Evolutionary conservation across 2,888 invertebrate species (phyloP).

Genomic region (Hirtodrosophila confusa): DNA sequence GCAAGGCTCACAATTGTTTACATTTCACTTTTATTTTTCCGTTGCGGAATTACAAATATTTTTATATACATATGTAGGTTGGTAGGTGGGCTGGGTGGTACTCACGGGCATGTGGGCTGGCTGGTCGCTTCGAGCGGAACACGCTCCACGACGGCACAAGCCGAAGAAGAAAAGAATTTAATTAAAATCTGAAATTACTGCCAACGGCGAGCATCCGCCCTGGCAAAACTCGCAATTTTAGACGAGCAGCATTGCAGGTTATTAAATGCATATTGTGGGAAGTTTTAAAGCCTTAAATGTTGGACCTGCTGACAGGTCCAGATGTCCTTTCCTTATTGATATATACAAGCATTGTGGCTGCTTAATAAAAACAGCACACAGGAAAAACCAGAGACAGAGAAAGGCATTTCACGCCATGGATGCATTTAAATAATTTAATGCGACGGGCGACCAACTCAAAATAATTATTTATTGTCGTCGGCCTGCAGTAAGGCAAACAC

Average conservation of each 20-base stretch:
- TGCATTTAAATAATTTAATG: constrained; percentile 54
- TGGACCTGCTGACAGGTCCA: constrained; percentile 19
- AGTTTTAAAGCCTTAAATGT: constrained; percentile 33
- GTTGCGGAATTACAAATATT: constrained; percentile 52
- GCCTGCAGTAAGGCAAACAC: constrained; percentile 1
- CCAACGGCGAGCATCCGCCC: constrained; percentile 57
- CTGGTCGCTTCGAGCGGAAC: constrained; percentile 48
- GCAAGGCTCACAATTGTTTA: constrained; percentile 35
- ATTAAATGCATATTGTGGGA: constrained; percentile 55
- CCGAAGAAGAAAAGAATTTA: constrained; percentile 71
- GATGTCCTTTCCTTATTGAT: constrained; percentile 5
- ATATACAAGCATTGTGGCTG: constrained; percentile 1
- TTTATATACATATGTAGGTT: constrained; percentile 29
- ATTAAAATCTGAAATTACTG: constrained; percentile 76
- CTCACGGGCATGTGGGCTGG: constrained; percentile 41
- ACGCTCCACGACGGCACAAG: constrained; percentile 36
- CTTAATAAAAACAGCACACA: constrained; percentile 18
- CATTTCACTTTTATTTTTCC: constrained; percentile 44
- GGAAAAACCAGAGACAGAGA: neutral
- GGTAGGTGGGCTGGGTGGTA: constrained; percentile 7
- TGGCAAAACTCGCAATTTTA: constrained; percentile 61
- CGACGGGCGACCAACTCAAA: constrained; percentile 14
- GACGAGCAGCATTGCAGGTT: constrained; percentile 50
- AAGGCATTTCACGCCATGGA: constrained; percentile 36
- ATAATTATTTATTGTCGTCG: constrained; percentile 58